Evolutionary conservation across 1,140 invertebrate species (phyloP).

Genomic region (Drosophila tsacasi): DNA sequence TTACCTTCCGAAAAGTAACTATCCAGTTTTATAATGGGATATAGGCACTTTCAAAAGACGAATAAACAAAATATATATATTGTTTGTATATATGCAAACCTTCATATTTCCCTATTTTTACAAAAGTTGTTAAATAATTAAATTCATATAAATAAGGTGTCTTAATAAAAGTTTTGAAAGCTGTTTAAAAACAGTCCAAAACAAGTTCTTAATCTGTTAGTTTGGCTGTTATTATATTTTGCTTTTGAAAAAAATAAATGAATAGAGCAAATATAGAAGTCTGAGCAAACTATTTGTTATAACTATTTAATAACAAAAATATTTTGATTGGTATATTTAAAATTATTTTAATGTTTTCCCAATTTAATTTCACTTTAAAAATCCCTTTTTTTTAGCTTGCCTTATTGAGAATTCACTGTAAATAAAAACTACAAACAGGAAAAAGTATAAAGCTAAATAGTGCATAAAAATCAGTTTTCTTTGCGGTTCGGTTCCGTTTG

Average conservation of each 20-base stretch:
- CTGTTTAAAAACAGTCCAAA: too few species aligned
- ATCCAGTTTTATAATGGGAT: too few species aligned
- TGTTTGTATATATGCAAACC: too few species aligned
- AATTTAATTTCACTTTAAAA: background rate
- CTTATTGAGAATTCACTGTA: slow-evolving; percentile 4
- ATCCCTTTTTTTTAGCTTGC: background rate
- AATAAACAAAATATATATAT: too few species aligned
- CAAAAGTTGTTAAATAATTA: too few species aligned
- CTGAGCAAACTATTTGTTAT: background rate
- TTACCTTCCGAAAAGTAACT: background rate
- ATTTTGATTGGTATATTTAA: background rate
- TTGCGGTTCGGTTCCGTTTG: slow-evolving; percentile 62
- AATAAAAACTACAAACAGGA: slow-evolving; percentile 53
- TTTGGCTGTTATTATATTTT: too few species aligned
- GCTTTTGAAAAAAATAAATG: background rate
- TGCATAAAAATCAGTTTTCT: slow-evolving; percentile 77
- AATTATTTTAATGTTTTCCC: background rate
- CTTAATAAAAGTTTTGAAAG: too few species aligned
- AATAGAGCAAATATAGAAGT: background rate
- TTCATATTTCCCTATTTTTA: too few species aligned
- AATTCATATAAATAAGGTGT: too few species aligned
- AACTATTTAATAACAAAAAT: background rate
- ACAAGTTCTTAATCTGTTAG: too few species aligned
- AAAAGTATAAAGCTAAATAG: slow-evolving; percentile 71
- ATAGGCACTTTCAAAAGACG: too few species aligned